Percentiles rank a stretch among this genome's conserved stretches.
Conservation (phyloP, 2,113 vertebrate genomes). For the Xiphophorus couchianus region DNA sequence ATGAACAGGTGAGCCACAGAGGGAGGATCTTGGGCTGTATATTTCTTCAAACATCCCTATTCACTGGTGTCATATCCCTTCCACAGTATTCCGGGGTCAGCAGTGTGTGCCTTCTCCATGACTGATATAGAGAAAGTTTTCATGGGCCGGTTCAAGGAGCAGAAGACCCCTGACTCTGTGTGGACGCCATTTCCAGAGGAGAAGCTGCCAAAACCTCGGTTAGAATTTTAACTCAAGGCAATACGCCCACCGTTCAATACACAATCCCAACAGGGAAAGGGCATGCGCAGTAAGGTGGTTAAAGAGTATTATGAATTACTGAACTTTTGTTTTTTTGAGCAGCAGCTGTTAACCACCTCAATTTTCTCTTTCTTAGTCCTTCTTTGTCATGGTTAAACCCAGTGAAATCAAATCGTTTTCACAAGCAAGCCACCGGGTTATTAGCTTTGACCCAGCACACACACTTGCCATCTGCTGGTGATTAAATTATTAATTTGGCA, state of each 20-base stretch:
- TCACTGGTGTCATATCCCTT: background rate
- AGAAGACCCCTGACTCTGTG: constrained; percentile 95
- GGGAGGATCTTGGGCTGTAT: background rate
- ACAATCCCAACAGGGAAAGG: background rate
- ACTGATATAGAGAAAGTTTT: constrained; percentile 95
- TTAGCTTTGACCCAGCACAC: constrained; percentile 60
- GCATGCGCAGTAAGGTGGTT: background rate
- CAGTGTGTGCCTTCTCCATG: constrained; percentile 98
- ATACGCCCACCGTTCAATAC: background rate
- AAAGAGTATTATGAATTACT: background rate
- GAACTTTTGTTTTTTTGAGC: background rate
- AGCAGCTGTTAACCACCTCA: constrained; percentile 2
- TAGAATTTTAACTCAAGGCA: constrained; percentile 29
- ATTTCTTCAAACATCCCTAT: background rate
- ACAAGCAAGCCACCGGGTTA: constrained; percentile 43
- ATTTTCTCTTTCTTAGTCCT: constrained; percentile 11
- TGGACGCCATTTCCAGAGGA: constrained; percentile 98
- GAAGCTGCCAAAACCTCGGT: constrained; percentile 95
- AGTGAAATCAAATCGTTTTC: constrained; percentile 57
- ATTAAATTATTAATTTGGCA: constrained; percentile 75
- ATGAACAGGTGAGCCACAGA: constrained; percentile 90
- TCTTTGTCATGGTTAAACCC: constrained; percentile 43
- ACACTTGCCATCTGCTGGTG: constrained; percentile 65
- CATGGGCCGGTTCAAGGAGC: constrained; percentile 95
- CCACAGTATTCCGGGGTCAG: constrained; percentile 94